Conservation (phyloP, 2,113 vertebrate genomes). For the Zosterops hypoxanthus region DNA sequence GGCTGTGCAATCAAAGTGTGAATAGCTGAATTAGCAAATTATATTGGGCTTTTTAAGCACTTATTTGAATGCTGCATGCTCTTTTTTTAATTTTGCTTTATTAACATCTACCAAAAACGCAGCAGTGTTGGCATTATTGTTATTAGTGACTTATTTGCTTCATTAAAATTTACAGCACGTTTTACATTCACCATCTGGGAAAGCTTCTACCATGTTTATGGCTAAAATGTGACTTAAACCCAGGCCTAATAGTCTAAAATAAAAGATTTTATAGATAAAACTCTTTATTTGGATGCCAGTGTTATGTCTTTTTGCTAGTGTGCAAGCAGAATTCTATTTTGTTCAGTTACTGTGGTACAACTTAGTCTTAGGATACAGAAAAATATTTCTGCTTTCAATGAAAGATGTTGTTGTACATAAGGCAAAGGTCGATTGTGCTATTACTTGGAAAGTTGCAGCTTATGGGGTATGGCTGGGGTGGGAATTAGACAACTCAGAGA, state of each 20-base stretch:
- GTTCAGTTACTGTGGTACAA: neutral
- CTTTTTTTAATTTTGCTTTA: conserved; percentile 76
- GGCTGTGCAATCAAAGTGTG: conserved; percentile 74
- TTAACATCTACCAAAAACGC: conserved; percentile 70
- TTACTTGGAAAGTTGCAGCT: neutral
- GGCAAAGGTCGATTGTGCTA: neutral
- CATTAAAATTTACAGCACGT: conserved; percentile 77
- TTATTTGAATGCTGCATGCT: conserved; percentile 74
- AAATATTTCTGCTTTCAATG: conserved; percentile 23
- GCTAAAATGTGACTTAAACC: conserved; percentile 71
- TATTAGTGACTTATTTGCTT: conserved; percentile 78
- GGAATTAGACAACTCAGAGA: neutral
- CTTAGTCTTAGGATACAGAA: neutral
- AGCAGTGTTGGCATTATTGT: conserved; percentile 62
- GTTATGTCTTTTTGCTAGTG: conserved; percentile 20
- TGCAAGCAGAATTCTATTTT: conserved; percentile 26
- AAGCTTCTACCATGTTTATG: conserved; percentile 49
- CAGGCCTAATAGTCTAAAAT: conserved; percentile 31
- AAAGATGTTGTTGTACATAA: neutral
- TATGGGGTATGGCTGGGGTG: neutral
- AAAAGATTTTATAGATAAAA: conserved; percentile 52
- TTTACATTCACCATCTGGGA: conserved; percentile 75
- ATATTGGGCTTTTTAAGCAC: conserved; percentile 66
- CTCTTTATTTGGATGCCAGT: conserved; percentile 51
- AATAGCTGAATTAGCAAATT: conserved; percentile 78